Base-by-base conservation (phyloP, 2,888 invertebrate genomes). In the Xestia rhomboidea region DNA sequence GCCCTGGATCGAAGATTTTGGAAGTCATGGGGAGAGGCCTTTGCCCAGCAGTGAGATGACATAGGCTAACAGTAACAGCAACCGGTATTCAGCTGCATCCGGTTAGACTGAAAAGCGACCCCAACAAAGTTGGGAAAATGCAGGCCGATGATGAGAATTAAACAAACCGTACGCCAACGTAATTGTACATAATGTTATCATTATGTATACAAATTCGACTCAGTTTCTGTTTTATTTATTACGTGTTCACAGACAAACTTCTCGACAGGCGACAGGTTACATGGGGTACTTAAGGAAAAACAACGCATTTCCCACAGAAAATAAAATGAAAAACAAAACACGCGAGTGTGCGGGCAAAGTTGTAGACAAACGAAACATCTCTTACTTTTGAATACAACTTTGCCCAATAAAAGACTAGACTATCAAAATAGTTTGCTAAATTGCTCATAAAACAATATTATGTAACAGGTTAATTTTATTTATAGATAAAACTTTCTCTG, bases 401-500 rank as follows among this genome's bases (percentile, higher is more conserved):
- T 21, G 15, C 7, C 27, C 27, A 21, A 21, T 30, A 44, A 44
- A 60, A 27, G 18, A 8, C 38, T 27, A 46, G 11, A 49, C 24
- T 0, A 64, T 66, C 38, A 34, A 51, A 76, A 66, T 38, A 44
- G 30, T 30, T 63, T 15, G 1, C n/a, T 27, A 8, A 57, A 60
- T 38, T n/a, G 60, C 8, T 15, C 0, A 30, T 76, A 51, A 62
- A 76, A 76, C 0, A 30, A 49, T 30, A 34, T 34, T 18, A 27
- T 2, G 8, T 34, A 67, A 77, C 77, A 62, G 51, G 83, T 77
- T 79, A n/a, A 66, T 38, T 51, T 0, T 83, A 78, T 82, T 8
- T 51, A 8, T 51, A 62, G 57, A 24, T 15, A 34, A 21, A 57
- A 79, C 83, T 82, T 77, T 78, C 78, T 75, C 78, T 78, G n/a